phyloP scores from a whole-genome alignment of 2,888 invertebrate genomes.

The Gryllus longicercus region DNA sequence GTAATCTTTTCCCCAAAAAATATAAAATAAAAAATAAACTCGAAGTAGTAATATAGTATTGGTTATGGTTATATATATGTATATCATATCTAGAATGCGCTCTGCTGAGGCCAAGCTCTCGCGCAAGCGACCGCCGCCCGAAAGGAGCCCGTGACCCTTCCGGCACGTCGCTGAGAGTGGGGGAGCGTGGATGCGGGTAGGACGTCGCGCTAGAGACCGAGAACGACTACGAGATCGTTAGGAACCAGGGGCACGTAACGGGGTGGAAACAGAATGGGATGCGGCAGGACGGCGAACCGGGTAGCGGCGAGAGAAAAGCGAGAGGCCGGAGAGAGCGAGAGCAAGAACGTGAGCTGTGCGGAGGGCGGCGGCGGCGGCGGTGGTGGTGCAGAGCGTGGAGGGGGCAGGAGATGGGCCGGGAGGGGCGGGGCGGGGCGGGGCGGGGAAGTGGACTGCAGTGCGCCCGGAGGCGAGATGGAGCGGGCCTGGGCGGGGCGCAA shows the following conservation, averaged over 20 bases:
- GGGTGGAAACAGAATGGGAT: too few relatives aligned
- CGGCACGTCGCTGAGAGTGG: not conserved
- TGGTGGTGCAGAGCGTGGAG: not conserved
- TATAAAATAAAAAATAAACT: conserved; percentile 2
- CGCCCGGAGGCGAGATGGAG: not conserved
- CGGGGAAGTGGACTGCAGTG: not conserved
- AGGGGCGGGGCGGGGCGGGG: too few relatives aligned
- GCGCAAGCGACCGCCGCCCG: not conserved
- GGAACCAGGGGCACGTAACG: too few relatives aligned
- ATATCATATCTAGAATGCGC: conserved; percentile 11
- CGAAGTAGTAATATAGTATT: conserved; percentile 17
- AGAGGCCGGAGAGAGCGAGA: not conserved
- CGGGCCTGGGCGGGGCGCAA: not conserved
- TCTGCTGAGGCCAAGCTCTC: not conserved
- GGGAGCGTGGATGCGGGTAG: not conserved
- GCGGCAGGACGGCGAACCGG: too few relatives aligned
- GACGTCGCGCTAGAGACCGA: too few relatives aligned
- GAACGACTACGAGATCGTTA: too few relatives aligned
- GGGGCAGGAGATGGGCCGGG: not conserved
- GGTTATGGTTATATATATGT: conserved; percentile 11
- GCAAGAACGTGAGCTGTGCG: not conserved
- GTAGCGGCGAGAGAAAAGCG: not conserved
- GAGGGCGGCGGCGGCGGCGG: not conserved
- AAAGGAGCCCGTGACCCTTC: not conserved
- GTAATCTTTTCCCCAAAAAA: not conserved